A percentile compares a stretch with the other conserved stretches of the same genome.
Conservation (phyloP, 2,113 vertebrate species). For the Leptodactylus fuscus region DNA sequence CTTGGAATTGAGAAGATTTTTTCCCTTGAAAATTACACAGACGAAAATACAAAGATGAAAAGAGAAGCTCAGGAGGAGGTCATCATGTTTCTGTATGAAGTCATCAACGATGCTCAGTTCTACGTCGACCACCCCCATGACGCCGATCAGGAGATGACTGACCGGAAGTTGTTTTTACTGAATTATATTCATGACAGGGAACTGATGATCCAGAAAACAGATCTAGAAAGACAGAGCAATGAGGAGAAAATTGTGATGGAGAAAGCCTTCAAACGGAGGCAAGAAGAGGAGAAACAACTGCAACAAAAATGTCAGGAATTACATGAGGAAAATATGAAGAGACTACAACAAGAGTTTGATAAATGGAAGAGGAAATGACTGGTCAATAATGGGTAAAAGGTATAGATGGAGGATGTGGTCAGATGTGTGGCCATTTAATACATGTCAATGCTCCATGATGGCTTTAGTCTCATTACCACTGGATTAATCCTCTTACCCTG, state of each 20-base stretch:
- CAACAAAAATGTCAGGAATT: background rate
- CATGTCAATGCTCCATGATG: no score
- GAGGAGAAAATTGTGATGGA: background rate
- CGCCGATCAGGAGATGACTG: conserved; percentile 1
- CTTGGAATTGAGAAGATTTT: background rate
- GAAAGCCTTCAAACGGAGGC: background rate
- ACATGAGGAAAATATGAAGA: background rate
- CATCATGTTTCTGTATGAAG: background rate
- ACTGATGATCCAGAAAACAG: background rate
- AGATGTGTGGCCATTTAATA: no score
- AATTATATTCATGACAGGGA: conserved; percentile 7
- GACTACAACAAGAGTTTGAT: background rate
- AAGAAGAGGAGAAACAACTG: background rate
- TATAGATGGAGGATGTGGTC: no score
- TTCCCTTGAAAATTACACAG: conserved; percentile 23
- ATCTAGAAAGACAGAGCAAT: background rate
- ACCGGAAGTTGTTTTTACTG: background rate
- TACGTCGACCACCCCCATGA: background rate
- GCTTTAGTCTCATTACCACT: no score
- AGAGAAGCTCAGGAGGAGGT: background rate
- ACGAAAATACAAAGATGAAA: background rate
- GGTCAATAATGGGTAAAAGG: no score
- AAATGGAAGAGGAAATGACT: no score
- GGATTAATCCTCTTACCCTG: no score
- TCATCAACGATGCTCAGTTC: background rate